Conservation (phyloP, 1,140 invertebrate species). For the Drosophila asahinai region DNA sequence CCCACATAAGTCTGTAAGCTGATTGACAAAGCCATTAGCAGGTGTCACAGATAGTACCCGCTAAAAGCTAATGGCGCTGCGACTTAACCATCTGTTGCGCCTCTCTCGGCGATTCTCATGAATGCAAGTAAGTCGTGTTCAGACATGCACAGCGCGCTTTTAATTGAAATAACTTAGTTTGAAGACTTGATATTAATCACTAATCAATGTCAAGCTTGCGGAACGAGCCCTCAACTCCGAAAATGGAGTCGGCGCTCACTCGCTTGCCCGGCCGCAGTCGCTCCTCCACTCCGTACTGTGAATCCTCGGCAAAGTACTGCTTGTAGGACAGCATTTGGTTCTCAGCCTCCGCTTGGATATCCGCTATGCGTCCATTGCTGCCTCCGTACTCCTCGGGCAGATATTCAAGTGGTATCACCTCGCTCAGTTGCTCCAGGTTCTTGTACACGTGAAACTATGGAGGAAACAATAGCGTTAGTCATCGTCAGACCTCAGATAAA, state of each 20-base stretch:
- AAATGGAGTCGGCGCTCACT: constrained; percentile 86
- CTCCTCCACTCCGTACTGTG: constrained; percentile 86
- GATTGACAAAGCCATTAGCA: constrained; percentile 75
- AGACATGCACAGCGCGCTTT: constrained; percentile 12
- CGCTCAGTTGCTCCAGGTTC: constrained; percentile 76
- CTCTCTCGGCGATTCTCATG: constrained; percentile 18
- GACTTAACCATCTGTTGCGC: constrained; percentile 26
- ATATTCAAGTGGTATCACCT: constrained; percentile 85
- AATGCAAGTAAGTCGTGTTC: not conserved
- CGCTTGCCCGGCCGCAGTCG: constrained; percentile 85
- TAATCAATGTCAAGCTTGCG: constrained; percentile 84
- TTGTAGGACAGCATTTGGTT: constrained; percentile 85
- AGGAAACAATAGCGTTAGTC: constrained; percentile 1
- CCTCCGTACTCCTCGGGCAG: constrained; percentile 87
- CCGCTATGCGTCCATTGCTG: constrained; percentile 84
- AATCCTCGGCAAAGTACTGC: constrained; percentile 86
- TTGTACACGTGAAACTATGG: constrained; percentile 86
- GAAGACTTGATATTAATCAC: constrained; percentile 5
- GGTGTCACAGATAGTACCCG: constrained; percentile 67
- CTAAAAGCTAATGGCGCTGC: constrained; percentile 58
- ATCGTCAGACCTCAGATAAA: not conserved
- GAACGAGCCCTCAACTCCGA: constrained; percentile 87
- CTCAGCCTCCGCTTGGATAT: constrained; percentile 86
- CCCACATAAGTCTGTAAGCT: constrained; percentile 60
- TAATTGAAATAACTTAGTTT: constrained; percentile 35